A percentile compares a stretch with the other conserved stretches of the same genome.
Evolutionary conservation across 2,113 vertebrate species (phyloP).

Genomic region (Marmota flaviventris): DNA sequence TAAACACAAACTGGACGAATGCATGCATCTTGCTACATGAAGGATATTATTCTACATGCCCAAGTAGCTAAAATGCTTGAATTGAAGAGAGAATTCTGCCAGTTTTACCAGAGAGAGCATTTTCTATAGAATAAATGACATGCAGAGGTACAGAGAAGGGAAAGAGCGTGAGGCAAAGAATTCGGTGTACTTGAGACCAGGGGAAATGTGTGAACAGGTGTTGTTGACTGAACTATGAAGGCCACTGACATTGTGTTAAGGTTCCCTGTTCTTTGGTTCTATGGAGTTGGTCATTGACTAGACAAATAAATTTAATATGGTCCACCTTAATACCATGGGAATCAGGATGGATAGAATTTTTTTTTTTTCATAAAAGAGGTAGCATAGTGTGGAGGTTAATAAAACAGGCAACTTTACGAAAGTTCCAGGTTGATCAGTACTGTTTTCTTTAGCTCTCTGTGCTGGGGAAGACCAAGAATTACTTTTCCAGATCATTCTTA

Average conservation of each 20-base stretch:
- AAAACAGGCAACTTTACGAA: neutral
- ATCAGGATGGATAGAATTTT: neutral
- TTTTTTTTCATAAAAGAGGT: neutral
- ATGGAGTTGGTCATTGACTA: neutral
- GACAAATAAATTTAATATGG: neutral
- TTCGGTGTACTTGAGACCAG: neutral
- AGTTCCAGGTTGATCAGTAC: neutral
- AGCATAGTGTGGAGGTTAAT: neutral
- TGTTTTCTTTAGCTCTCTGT: neutral
- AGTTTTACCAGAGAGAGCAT: neutral
- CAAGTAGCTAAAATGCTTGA: neutral
- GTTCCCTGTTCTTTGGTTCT: neutral
- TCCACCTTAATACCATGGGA: neutral
- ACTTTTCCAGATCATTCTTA: neutral
- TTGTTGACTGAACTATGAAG: neutral
- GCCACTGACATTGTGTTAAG: neutral
- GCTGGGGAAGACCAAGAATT: neutral
- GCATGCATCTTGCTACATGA: neutral
- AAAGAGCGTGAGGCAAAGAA: fast-evolving
- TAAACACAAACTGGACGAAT: neutral
- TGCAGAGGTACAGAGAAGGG: neutral
- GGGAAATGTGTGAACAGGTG: neutral
- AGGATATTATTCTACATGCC: neutral
- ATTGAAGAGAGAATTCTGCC: neutral
- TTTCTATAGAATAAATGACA: neutral